These are phyloP conservation scores for Coboldia fuscipes DNA, from an alignment of 1,140 invertebrate species.

Conservation along the genomic window DNA sequence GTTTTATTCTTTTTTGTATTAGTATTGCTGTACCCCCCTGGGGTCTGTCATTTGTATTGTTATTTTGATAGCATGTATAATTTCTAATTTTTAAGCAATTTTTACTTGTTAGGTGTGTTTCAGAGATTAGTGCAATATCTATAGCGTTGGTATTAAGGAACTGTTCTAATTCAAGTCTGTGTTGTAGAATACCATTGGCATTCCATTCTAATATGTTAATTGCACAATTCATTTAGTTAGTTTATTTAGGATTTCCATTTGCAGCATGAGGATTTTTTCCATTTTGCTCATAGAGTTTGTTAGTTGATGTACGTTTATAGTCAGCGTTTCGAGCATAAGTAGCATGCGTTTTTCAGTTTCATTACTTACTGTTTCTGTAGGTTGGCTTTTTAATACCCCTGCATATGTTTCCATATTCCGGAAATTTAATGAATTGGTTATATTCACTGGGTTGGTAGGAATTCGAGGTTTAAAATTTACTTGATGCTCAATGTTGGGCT, in stretches of 20 bases:
- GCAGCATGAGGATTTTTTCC: neutral
- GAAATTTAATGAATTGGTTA: neutral
- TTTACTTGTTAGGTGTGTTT: constrained; percentile 5
- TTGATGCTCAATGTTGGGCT: neutral
- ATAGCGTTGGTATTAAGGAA: constrained; percentile 7
- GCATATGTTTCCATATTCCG: neutral
- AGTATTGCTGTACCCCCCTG: constrained; percentile 5
- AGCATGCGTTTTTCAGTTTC: too few species aligned
- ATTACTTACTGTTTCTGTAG: too few species aligned
- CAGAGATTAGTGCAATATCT: constrained; percentile 8
- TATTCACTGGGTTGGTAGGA: neutral
- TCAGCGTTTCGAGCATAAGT: neutral
- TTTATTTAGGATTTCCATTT: neutral
- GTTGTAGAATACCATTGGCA: constrained; percentile 7
- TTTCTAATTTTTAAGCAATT: constrained; percentile 2
- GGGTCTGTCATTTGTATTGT: neutral
- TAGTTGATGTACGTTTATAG: neutral
- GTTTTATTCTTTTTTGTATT: constrained; percentile 1
- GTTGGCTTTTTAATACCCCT: too few species aligned
- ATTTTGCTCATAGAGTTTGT: neutral
- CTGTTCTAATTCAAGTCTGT: constrained; percentile 6
- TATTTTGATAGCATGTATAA: neutral
- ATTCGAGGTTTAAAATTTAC: neutral
- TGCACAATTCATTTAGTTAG: neutral
- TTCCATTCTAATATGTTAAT: constrained; percentile 4